Evolutionary conservation across 2,797 vertebrate genomes (phyloP), one percentile per base, ranked within the genome.

Genomic region (Gymnoscopelus microlampas): DNA sequence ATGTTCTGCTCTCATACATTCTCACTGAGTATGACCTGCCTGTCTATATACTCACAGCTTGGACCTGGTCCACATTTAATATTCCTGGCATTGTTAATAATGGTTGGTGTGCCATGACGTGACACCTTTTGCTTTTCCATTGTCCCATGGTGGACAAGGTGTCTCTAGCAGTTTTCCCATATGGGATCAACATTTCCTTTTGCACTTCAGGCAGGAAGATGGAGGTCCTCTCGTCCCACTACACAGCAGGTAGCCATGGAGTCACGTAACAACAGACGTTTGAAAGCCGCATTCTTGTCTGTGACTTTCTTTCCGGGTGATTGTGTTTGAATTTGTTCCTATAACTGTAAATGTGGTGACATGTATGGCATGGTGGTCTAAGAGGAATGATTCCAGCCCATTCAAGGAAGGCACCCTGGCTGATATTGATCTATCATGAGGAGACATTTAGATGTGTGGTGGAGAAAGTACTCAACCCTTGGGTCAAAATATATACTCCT

Each of bases 111-210:
- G 63, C 76, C 68, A 67, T 84, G 83, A 88, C 74, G 70, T 75
- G 71, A 62, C 59, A 59, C 56, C 26, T 71, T 66, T 32, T 7
- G 11, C 48, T 66, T 66, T 63, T 29, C 84, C 77, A 92, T 91
- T 91, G 91, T 93, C 82, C 79, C 56, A 60, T n/a, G 13, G 51
- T 71, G 82, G 89, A 92, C 85, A 85, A 85, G 77, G 75, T 83
- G 85, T 88, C 88, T 82, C 81, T 85, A 60, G 79, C 71, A 69
- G 39, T 76, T 88, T 86, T 73, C 81, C 67, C n/a, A 49, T 14
- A 13, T 26, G 58, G 26, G 14, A 61, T 54, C 39, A 53, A 11
- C 53, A 50, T 24, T 78, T 86, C 84, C 82, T 83, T 80, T 76
- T 78, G 69, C 11, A 54, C 74, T 63, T 71, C 13, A 15, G 49